These are phyloP conservation scores for Acanthornis magna DNA, from an alignment of 2,797 vertebrate genomes.

Conservation along the genomic window DNA sequence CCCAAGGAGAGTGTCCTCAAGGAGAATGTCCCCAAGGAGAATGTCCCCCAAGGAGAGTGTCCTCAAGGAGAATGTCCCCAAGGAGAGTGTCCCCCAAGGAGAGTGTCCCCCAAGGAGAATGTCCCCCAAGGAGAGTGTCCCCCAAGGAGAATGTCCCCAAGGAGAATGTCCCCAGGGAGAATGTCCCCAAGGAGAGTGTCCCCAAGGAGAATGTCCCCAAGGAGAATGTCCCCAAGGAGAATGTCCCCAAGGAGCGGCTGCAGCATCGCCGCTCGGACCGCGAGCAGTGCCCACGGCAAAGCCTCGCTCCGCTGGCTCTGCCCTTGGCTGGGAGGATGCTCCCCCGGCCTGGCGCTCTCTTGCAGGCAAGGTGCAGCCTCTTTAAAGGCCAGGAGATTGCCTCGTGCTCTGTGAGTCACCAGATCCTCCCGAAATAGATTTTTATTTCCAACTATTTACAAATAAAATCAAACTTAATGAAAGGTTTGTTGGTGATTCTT, in stretches of 20 bases:
- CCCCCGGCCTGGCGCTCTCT: neutral
- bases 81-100: too few species aligned
- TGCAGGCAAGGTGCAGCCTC: neutral
- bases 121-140: too few species aligned
- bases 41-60: too few species aligned
- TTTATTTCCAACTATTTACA: conserved; percentile 46
- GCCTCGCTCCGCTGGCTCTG: neutral
- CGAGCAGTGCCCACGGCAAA: neutral
- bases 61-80: too few species aligned
- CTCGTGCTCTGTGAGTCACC: conserved; percentile 46
- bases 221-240: too few species aligned
- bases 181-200: too few species aligned
- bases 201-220: neutral
- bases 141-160: too few species aligned
- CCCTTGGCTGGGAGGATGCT: neutral
- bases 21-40: too few species aligned
- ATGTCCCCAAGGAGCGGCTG: neutral
- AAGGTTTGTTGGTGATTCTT: conserved; percentile 12
- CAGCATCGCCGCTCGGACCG: neutral
- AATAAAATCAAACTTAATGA: conserved; percentile 40
- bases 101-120: too few species aligned
- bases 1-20: too few species aligned
- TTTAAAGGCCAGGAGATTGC: conserved; percentile 2
- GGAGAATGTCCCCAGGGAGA: too few species aligned
- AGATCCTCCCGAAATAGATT: conserved; percentile 25